A percentile compares a stretch with the other conserved stretches of the same genome.
These are phyloP conservation scores for Microcebus jonahi DNA, from an alignment of 2,113 vertebrate genomes.

Conservation along the genomic window DNA sequence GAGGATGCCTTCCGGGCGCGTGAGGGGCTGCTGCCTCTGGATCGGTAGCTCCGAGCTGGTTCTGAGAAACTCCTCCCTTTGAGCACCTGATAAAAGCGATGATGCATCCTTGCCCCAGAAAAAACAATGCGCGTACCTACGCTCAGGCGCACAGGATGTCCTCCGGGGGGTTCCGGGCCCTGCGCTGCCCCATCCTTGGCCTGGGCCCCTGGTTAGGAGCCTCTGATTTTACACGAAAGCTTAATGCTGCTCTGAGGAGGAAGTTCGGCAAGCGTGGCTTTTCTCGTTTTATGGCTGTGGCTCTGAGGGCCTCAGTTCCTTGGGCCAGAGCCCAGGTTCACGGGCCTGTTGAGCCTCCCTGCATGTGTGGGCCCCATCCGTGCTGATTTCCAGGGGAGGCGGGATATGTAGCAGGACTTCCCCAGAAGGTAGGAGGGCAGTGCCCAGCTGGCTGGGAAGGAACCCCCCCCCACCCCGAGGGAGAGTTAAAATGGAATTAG, in stretches of 20 bases:
- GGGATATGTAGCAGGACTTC: not conserved
- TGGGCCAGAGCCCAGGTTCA: not conserved
- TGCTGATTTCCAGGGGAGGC: not conserved
- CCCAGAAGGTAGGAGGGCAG: not conserved
- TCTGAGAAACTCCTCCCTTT: not conserved
- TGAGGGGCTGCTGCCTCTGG: not conserved
- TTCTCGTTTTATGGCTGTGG: not conserved
- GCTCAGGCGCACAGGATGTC: not conserved
- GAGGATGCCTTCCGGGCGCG: not conserved
- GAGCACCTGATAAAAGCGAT: not conserved
- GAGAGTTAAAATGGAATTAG: not conserved
- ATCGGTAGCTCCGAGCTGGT: not conserved
- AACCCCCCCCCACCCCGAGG: not conserved
- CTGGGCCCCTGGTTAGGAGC: not conserved
- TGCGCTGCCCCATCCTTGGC: rapidly evolving
- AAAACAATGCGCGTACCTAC: not conserved
- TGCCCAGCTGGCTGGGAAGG: not conserved
- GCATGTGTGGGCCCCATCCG: rapidly evolving
- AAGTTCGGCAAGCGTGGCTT: not conserved
- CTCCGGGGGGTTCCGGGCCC: not conserved
- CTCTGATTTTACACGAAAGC: not conserved
- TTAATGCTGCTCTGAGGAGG: not conserved
- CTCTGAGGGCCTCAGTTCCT: not conserved
- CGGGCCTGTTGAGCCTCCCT: rapidly evolving
- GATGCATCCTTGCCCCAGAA: not conserved